Percentiles rank a stretch among this genome's conserved stretches.
These are phyloP conservation scores for Phrynocephalus vlangalii DNA, from an alignment of 2,797 vertebrate genomes.

Conservation along the genomic window DNA sequence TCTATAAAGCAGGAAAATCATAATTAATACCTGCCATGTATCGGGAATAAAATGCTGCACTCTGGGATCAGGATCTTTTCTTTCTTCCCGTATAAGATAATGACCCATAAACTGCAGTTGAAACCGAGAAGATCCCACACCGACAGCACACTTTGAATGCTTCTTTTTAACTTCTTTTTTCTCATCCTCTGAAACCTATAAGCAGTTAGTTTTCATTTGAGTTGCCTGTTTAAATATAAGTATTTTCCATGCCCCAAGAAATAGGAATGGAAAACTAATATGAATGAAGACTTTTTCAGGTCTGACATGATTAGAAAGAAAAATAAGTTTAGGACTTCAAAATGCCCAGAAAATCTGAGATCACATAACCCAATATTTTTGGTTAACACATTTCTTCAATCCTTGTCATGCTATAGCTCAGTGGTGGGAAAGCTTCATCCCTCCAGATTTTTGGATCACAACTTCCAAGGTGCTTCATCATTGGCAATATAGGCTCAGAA, in stretches of 20 bases:
- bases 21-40: constrained; percentile 73
- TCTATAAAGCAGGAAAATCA: not conserved
- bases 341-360: too few species aligned
- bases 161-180: not conserved
- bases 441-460: too few species aligned
- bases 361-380: not conserved
- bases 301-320: not conserved
- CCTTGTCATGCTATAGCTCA: too few species aligned
- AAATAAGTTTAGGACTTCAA: too few species aligned
- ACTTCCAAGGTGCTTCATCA: too few species aligned
- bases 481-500: too few species aligned
- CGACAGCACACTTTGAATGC: constrained; percentile 55
- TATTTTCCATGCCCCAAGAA: not conserved
- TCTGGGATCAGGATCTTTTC: constrained; percentile 72
- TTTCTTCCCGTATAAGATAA: constrained; percentile 67
- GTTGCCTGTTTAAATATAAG: not conserved
- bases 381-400: too few species aligned
- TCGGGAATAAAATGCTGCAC: constrained; percentile 75
- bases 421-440: too few species aligned
- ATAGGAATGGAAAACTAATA: not conserved
- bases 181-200: constrained; percentile 8
- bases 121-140: constrained; percentile 66
- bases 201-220: not conserved
- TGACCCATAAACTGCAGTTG: constrained; percentile 72
- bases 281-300: not conserved